phyloP scores from a whole-genome alignment of 2,797 vertebrate species.

The Enteromius unitaeniatus region DNA sequence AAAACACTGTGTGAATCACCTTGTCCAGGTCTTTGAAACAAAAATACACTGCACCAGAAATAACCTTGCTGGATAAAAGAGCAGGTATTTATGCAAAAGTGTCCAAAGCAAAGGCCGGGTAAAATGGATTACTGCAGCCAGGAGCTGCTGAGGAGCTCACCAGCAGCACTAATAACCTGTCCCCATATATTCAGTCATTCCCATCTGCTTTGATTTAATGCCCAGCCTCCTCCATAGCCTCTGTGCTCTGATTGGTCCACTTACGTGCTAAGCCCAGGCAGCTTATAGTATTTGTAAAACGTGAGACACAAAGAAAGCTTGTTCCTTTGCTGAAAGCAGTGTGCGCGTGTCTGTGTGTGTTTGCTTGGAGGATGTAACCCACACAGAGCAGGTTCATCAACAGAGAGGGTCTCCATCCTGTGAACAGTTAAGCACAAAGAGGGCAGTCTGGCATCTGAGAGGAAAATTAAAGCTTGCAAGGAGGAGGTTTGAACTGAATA shows the following conservation, averaged over 20 bases:
- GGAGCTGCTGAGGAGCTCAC: conserved; percentile 69
- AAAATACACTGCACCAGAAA: conserved; percentile 35
- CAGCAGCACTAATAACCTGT: conserved; percentile 73
- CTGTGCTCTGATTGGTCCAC: conserved; percentile 64
- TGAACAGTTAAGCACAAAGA: conserved; percentile 70
- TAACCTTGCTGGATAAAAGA: conserved; percentile 20
- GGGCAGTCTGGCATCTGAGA: conserved; percentile 52
- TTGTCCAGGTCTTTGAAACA: conserved; percentile 9
- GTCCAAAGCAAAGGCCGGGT: conserved; percentile 41
- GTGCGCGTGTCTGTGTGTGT: neutral
- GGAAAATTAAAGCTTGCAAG: conserved; percentile 52
- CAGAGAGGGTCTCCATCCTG: conserved; percentile 45
- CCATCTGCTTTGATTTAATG: conserved; percentile 82
- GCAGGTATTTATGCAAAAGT: conserved; percentile 43
- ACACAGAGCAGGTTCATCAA: conserved; percentile 15
- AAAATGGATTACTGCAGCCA: conserved; percentile 72
- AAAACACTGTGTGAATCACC: neutral
- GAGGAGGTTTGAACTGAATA: conserved; percentile 59
- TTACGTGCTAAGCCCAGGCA: conserved; percentile 53
- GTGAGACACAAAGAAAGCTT: conserved; percentile 61
- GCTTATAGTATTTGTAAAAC: conserved; percentile 67
- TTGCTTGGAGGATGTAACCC: conserved; percentile 27
- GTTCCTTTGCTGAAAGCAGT: conserved; percentile 55
- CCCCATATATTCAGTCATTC: conserved; percentile 75
- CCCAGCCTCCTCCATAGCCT: conserved; percentile 67